Percentiles rank a stretch among this genome's conserved stretches.
These are phyloP conservation scores for Eptatretus atami DNA, from an alignment of 2,797 vertebrate species.

Conservation along the genomic window DNA sequence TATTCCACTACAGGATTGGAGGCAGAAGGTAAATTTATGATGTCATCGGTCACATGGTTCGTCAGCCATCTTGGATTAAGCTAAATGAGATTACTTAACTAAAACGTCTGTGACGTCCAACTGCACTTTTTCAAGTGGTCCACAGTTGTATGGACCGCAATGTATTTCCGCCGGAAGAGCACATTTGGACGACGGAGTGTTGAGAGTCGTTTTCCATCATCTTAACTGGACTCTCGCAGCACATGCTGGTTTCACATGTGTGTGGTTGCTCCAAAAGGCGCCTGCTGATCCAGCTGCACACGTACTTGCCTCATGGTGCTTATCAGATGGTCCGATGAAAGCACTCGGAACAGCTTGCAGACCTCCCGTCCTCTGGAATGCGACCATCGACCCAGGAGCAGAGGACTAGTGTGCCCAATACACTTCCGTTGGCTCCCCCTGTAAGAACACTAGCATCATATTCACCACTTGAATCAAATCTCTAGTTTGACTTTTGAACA, in stretches of 20 bases:
- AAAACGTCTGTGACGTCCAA: no score
- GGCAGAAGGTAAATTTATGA: no score
- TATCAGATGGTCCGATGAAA: constrained; percentile 25
- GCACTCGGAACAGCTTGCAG: constrained; percentile 31
- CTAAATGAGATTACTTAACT: no score
- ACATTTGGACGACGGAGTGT: no score
- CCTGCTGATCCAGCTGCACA: constrained; percentile 74
- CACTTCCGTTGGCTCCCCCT: constrained; percentile 82
- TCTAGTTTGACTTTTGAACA: not conserved
- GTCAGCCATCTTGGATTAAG: no score
- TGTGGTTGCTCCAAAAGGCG: constrained; percentile 86
- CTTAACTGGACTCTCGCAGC: constrained; percentile 17
- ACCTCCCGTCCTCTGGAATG: constrained; percentile 30
- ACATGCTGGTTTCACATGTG: constrained; percentile 70
- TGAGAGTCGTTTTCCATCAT: no score
- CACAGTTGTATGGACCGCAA: no score
- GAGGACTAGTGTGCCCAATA: constrained; percentile 51
- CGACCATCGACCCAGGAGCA: constrained; percentile 28
- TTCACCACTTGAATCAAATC: not conserved
- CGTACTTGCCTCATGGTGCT: constrained; percentile 61
- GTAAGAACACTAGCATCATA: constrained; percentile 18
- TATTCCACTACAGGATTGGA: no score
- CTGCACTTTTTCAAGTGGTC: no score
- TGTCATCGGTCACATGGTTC: no score
- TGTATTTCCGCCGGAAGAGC: no score